Percentiles rank a stretch among this genome's conserved stretches.
Conservation (phyloP, 2,888 invertebrate genomes). For the Lycia hirtaria region DNA sequence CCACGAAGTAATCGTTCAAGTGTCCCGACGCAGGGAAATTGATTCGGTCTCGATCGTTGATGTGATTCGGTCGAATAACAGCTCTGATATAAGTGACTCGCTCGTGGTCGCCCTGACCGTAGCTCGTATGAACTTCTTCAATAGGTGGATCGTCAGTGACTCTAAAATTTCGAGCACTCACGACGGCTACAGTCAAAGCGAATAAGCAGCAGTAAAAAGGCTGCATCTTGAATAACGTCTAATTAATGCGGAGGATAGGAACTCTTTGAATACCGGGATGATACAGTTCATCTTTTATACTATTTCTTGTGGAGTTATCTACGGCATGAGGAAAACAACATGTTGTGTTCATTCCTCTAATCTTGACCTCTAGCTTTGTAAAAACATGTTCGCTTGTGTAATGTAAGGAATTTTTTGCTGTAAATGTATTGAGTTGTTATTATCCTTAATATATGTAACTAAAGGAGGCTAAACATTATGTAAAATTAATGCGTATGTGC, state of each 20-base stretch:
- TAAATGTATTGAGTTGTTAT: not conserved
- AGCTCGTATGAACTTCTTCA: not conserved
- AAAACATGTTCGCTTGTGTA: not conserved
- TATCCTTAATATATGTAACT: not conserved
- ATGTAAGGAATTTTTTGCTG: not conserved
- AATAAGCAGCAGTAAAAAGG: not conserved
- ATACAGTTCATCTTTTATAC: not conserved
- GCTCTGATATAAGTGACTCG: constrained; percentile 5
- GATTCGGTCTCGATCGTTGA: not conserved
- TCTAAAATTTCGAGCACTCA: not conserved
- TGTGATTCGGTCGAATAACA: not conserved
- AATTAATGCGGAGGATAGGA: not conserved
- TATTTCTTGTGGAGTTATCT: not conserved
- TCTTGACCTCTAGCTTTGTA: not conserved
- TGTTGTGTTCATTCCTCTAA: not conserved
- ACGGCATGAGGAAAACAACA: not conserved
- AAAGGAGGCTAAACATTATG: not conserved
- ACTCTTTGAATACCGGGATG: not conserved
- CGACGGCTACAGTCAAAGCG: not conserved
- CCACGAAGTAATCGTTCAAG: not conserved
- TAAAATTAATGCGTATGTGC: too few species aligned
- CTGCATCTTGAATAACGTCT: constrained; percentile 4
- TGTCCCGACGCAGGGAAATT: constrained; percentile 1
- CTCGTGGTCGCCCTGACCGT: constrained; percentile 3
- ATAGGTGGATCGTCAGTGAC: not conserved